A percentile compares a stretch with the other conserved stretches of the same genome.
Evolutionary conservation across 2,797 vertebrate species (phyloP).

Genomic region (Melopsittacus undulatus): DNA sequence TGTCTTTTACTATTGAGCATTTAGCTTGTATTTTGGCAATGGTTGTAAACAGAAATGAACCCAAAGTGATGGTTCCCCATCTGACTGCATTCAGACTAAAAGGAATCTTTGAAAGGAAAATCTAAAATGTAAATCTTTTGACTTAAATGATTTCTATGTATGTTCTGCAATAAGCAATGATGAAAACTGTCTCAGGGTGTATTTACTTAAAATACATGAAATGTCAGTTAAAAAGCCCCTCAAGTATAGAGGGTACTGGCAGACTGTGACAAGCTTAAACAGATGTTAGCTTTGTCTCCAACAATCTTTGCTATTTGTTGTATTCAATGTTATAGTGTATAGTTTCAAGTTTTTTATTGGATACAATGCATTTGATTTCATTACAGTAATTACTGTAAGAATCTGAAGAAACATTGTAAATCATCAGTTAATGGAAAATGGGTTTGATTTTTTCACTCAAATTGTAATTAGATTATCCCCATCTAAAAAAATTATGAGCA

Average conservation of each 20-base stretch:
- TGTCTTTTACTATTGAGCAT: background rate
- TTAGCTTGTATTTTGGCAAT: background rate
- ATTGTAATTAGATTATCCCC: background rate
- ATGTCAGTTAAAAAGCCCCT: background rate
- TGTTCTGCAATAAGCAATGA: background rate
- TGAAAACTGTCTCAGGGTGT: background rate
- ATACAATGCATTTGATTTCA: background rate
- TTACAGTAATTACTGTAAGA: background rate
- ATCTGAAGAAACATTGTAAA: background rate
- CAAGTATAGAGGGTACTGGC: background rate
- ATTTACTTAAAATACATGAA: background rate
- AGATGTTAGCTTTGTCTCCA: background rate
- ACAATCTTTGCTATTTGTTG: background rate
- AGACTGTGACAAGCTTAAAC: background rate
- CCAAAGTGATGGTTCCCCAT: background rate
- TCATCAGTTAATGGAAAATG: background rate
- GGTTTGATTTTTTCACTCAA: background rate
- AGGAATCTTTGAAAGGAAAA: background rate
- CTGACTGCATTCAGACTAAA: background rate
- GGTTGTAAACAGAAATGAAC: background rate
- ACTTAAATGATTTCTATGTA: background rate
- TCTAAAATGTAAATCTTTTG: background rate
- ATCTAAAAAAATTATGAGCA: background rate
- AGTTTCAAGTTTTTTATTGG: background rate
- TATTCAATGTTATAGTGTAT: background rate